Evolutionary conservation across 1,140 invertebrate genomes (phyloP), one percentile per base, ranked within the genome.

Genomic region (Penaeus japonicus): DNA sequence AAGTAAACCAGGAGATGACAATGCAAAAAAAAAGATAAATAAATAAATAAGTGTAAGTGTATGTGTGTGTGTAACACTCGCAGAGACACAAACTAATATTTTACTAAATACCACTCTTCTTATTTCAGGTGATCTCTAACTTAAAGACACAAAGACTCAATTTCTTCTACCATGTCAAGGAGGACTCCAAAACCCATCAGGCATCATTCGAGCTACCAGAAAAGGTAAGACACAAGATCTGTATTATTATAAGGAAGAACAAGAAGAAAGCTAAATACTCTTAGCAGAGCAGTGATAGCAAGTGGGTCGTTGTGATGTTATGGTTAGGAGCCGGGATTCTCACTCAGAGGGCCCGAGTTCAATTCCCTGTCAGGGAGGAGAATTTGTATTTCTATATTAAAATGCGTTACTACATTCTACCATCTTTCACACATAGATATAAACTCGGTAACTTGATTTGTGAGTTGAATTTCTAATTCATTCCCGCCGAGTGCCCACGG

Each of bases 171-270:
- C 89, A 89, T 81, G 70, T 87, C 53, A 82, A 84, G 54, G 88
- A 90, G 47, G 90, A 91, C 73, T 18, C 59, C 70, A 90, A 90
- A 77, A 84, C 90, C 4, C 90, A 91, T 65, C 87, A 91, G 55
- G 84, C 62, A 20, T 82, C 84, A 24, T 91, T 91, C 86, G 22
- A 85, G 55, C 88, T 90, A n/a, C 86, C 87, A 17, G 87, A 85
- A 17, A 85, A 85, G 73, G 87, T 89, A 27, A 84, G 82, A 15
- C 77, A 0, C 5, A 0, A 27, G n/a, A 24, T 7, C 7, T 18
- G 27, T 5, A 1, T 1, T 20, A 39, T 18, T 2, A 39, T 30
- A 24, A 22, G 1, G 7, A 39, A 17, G 35, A 35, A 54, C 0
- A 24, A 35, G 35, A 79, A n/a, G 39, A 79, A 47, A 4, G 30